Evolutionary conservation across 2,797 vertebrate genomes (phyloP).

Genomic region (Alcedo atthis): DNA sequence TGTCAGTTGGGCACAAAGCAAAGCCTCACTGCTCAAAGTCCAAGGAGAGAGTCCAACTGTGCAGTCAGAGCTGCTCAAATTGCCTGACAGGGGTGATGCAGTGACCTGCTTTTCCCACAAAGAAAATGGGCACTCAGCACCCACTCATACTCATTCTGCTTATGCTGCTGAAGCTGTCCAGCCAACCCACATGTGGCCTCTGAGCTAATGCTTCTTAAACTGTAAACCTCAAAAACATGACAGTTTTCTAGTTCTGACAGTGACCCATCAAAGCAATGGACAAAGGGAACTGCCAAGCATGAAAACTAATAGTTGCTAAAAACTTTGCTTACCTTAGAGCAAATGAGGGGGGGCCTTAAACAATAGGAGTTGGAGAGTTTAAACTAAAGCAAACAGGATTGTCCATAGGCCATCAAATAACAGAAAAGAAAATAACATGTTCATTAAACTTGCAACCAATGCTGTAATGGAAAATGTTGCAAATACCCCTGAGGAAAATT

Average conservation of each 20-base stretch:
- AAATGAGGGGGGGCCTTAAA: neutral
- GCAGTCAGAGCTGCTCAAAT: neutral
- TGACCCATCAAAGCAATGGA: neutral
- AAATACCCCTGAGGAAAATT: neutral
- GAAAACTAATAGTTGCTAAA: neutral
- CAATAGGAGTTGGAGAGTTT: neutral
- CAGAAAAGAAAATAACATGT: conserved; percentile 24
- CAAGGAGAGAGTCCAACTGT: neutral
- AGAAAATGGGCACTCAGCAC: neutral
- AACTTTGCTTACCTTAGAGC: neutral
- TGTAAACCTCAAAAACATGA: neutral
- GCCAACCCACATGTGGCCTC: neutral
- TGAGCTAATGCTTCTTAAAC: neutral
- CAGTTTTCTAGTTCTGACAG: neutral
- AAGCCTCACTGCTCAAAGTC: neutral
- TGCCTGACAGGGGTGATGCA: neutral
- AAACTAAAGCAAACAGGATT: neutral
- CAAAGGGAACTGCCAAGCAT: neutral
- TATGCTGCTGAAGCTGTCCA: neutral
- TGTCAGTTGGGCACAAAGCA: neutral
- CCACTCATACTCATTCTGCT: neutral
- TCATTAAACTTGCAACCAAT: conserved; percentile 10
- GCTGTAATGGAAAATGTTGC: neutral
- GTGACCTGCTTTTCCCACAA: neutral
- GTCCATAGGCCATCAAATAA: neutral